A percentile compares a stretch with the other conserved stretches of the same genome.
Conservation (phyloP, 2,113 vertebrate genomes). For the Centropus unirufus region DNA sequence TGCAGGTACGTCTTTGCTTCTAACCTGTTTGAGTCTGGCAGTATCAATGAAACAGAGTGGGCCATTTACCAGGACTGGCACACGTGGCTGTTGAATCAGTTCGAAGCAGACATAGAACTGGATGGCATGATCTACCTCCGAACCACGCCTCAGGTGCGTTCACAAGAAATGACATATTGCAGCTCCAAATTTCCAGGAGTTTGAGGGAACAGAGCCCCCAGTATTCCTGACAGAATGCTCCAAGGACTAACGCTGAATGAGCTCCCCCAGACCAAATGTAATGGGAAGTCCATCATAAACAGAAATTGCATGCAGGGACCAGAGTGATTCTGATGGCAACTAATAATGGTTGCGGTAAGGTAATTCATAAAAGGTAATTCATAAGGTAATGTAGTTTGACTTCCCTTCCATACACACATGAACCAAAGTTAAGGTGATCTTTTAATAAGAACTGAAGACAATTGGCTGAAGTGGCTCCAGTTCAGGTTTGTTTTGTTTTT, state of each 20-base stretch:
- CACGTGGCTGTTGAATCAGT: slow-evolving; percentile 83
- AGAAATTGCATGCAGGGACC: too few species aligned
- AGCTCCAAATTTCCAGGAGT: neutral
- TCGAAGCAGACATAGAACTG: slow-evolving; percentile 77
- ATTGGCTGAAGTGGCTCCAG: neutral
- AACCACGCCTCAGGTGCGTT: slow-evolving; percentile 80
- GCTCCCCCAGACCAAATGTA: neutral
- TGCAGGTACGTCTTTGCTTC: slow-evolving; percentile 86
- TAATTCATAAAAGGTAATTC: too few species aligned
- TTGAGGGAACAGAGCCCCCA: neutral
- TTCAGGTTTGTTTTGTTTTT: too few species aligned
- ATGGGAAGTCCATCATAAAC: neutral
- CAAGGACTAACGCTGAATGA: neutral
- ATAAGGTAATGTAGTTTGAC: neutral
- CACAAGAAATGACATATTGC: neutral
- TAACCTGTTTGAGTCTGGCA: slow-evolving; percentile 81
- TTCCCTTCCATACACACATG: neutral
- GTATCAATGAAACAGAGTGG: slow-evolving; percentile 84
- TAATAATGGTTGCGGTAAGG: neutral
- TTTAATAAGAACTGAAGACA: neutral
- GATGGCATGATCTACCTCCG: slow-evolving; percentile 87
- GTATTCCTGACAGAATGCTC: neutral
- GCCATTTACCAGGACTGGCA: slow-evolving; percentile 87
- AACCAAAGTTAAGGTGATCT: neutral
- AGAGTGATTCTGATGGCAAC: neutral